Conservation (phyloP, 1,140 invertebrate species). For the Zaprionus taronus region DNA sequence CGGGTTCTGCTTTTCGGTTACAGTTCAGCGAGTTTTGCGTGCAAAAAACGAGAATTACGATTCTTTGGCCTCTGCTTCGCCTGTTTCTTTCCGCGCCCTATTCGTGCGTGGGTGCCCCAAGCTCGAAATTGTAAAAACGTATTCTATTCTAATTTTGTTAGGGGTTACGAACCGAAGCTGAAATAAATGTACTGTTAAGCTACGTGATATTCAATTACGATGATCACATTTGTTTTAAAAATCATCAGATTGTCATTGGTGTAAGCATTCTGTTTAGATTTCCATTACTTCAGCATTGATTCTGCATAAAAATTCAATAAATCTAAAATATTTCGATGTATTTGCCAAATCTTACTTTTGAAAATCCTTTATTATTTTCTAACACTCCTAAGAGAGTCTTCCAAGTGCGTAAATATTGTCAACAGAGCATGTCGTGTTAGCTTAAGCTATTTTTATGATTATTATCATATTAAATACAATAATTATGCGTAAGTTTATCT, state of each 20-base stretch:
- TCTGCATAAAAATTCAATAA: too few relatives aligned
- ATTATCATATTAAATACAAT: not conserved
- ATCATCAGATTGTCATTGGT: too few relatives aligned
- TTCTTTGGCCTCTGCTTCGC: not conserved
- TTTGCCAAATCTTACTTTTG: too few relatives aligned
- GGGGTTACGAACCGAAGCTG: not conserved
- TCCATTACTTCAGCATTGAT: too few relatives aligned
- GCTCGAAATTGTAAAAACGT: not conserved
- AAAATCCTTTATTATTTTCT: not conserved
- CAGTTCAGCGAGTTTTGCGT: slow-evolving; percentile 54
- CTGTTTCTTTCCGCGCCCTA: not conserved
- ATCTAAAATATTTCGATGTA: too few relatives aligned
- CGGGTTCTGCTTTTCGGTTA: slow-evolving; percentile 35
- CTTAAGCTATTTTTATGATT: not conserved
- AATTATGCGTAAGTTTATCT: not conserved
- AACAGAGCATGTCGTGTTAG: not conserved
- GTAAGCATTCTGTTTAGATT: too few relatives aligned
- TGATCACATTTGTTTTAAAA: too few relatives aligned
- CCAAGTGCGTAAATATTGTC: not conserved
- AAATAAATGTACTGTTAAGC: not conserved
- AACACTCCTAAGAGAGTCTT: not conserved
- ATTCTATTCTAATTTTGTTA: not conserved
- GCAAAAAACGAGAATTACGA: slow-evolving; percentile 33
- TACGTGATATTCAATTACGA: not conserved
- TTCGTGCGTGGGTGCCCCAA: slow-evolving; percentile 19